Conservation (phyloP, 2,888 invertebrate genomes). For the Choreutis nemorana region DNA sequence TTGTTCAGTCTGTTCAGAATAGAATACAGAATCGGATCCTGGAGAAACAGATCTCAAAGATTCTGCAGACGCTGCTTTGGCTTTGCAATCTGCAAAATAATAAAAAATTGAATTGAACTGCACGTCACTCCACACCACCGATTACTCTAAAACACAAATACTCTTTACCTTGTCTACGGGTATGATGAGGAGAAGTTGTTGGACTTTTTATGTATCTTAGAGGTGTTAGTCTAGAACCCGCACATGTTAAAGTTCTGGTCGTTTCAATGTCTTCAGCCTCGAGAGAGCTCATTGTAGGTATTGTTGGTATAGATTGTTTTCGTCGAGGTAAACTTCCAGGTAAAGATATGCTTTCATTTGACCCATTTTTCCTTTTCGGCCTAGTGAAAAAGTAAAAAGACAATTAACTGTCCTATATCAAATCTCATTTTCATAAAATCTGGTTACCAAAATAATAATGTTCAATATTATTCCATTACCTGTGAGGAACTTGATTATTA, state of each 20-base stretch:
- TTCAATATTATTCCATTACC: constrained; percentile 20
- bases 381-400: constrained; percentile 17
- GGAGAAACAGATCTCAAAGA: constrained; percentile 89
- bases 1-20: constrained; percentile 77
- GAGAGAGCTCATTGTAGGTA: constrained; percentile 52
- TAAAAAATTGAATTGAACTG: too few relatives aligned
- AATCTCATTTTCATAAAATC: too few relatives aligned
- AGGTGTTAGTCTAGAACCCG: constrained; percentile 55
- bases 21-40: constrained; percentile 90
- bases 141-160: constrained; percentile 7
- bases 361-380: constrained; percentile 55
- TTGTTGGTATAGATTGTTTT: constrained; percentile 62
- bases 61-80: constrained; percentile 87
- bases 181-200: constrained; percentile 62
- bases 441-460: neutral
- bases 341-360: constrained; percentile 71
- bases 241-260: constrained; percentile 51
- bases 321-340: constrained; percentile 70
- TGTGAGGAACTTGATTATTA: constrained; percentile 48
- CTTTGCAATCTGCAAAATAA: constrained; percentile 10
- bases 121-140: too few relatives aligned
- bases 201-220: constrained; percentile 51
- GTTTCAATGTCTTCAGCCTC: constrained; percentile 62
- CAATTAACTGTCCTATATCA: too few relatives aligned
- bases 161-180: constrained; percentile 49